phyloP scores from a whole-genome alignment of 2,888 invertebrate genomes.

The Lumbricus terrestris region DNA sequence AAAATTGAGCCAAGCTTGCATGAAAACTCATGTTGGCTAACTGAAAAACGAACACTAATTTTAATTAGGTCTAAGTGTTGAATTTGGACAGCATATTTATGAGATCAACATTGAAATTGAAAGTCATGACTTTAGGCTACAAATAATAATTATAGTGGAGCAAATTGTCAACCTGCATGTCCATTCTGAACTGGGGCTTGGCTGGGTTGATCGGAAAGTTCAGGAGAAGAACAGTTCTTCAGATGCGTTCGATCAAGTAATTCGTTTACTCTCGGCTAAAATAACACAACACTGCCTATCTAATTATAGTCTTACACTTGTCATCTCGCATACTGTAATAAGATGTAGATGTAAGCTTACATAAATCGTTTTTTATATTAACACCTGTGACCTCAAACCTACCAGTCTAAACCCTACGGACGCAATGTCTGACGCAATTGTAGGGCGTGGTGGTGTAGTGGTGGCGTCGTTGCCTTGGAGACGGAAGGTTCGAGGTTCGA shows the following conservation, averaged over 20 bases:
- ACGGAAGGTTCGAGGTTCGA: too few species aligned
- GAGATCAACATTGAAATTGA: not conserved
- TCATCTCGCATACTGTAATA: not conserved
- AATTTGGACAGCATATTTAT: not conserved
- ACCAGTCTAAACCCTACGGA: too few species aligned
- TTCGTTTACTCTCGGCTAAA: not conserved
- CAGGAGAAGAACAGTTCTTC: not conserved
- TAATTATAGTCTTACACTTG: too few species aligned
- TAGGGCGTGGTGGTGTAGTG: too few species aligned
- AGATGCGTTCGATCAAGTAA: not conserved
- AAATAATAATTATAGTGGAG: not conserved
- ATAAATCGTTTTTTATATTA: not conserved
- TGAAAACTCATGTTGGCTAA: not conserved
- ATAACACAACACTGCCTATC: not conserved
- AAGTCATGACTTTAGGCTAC: not conserved
- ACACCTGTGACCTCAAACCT: too few species aligned
- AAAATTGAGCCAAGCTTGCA: not conserved
- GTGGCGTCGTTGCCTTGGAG: too few species aligned
- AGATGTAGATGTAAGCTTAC: not conserved
- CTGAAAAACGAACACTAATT: not conserved
- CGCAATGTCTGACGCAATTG: too few species aligned
- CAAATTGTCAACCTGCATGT: not conserved
- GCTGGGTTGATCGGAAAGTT: not conserved
- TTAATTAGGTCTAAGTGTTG: not conserved
- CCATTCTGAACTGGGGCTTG: not conserved